Evolutionary conservation across 2,888 invertebrate genomes (phyloP).

Genomic region (Furcula furcula): DNA sequence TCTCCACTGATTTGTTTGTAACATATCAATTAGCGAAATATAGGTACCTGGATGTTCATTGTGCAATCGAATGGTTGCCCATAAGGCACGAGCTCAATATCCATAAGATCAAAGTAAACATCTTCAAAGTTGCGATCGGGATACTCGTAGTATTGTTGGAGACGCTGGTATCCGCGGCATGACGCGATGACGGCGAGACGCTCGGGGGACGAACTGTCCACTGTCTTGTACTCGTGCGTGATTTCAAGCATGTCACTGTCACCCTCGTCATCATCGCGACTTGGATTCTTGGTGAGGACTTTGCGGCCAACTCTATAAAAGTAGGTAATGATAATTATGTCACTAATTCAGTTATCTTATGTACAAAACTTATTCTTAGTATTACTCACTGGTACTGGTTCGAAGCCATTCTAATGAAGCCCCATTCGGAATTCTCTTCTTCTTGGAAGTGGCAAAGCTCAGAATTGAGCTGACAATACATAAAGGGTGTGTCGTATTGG

Average conservation of each 20-base stretch:
- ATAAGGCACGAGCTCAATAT: slow-evolving; percentile 84
- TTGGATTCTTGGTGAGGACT: slow-evolving; percentile 85
- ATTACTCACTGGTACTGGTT: slow-evolving; percentile 84
- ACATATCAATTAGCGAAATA: no score
- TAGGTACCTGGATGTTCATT: slow-evolving; percentile 82
- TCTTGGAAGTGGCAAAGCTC: slow-evolving; percentile 88
- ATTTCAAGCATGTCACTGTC: slow-evolving; percentile 85
- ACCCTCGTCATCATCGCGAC: slow-evolving; percentile 83
- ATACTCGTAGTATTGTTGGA: slow-evolving; percentile 83
- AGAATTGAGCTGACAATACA: slow-evolving; percentile 89
- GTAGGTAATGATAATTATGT: no score
- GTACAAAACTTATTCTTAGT: neutral
- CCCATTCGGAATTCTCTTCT: slow-evolving; percentile 85
- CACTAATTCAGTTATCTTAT: neutral
- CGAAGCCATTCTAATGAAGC: slow-evolving; percentile 84
- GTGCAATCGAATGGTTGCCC: slow-evolving; percentile 85
- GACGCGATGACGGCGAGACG: slow-evolving; percentile 85
- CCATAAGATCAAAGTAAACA: slow-evolving; percentile 84
- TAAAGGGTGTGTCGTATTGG: slow-evolving; percentile 87
- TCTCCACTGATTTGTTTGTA: no score
- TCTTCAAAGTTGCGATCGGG: slow-evolving; percentile 83
- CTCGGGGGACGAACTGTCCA: slow-evolving; percentile 84
- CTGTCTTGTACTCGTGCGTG: slow-evolving; percentile 84
- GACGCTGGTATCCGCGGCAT: slow-evolving; percentile 82
- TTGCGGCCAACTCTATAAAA: slow-evolving; percentile 84